These are phyloP conservation scores for Harpalus rubripes DNA, from an alignment of 2,888 invertebrate species.

Conservation along the genomic window DNA sequence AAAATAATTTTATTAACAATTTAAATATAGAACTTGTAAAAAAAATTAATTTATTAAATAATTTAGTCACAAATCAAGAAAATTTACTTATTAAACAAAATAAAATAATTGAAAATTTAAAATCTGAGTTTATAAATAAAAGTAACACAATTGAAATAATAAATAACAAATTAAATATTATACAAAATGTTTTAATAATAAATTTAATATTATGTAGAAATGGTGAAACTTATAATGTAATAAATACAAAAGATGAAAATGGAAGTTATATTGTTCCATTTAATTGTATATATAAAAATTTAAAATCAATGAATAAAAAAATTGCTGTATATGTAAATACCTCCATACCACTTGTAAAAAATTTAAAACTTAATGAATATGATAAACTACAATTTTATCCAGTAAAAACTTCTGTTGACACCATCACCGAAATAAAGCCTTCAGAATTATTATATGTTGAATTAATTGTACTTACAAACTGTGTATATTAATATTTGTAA, in stretches of 20 bases:
- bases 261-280: neutral
- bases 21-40: too few relatives aligned
- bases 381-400: conserved; percentile 18
- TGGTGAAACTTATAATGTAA: neutral
- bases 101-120: neutral
- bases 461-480: neutral
- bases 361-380: neutral
- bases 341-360: conserved; percentile 9
- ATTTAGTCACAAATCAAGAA: too few relatives aligned
- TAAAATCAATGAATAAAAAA: conserved; percentile 4
- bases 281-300: neutral
- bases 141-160: conserved; percentile 1
- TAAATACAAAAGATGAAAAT: conserved; percentile 10
- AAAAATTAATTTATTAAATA: neutral
- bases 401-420: neutral
- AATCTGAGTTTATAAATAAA: neutral
- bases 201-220: conserved; percentile 4
- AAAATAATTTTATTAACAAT: neutral
- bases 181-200: neutral
- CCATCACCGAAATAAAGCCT: neutral
- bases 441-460: conserved; percentile 11
- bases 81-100: neutral
- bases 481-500: neutral
- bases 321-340: neutral
- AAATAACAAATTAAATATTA: conserved; percentile 1